A percentile compares a stretch with the other conserved stretches of the same genome.
Conservation (phyloP, 2,113 vertebrate species). For the Neogobius melanostomus region DNA sequence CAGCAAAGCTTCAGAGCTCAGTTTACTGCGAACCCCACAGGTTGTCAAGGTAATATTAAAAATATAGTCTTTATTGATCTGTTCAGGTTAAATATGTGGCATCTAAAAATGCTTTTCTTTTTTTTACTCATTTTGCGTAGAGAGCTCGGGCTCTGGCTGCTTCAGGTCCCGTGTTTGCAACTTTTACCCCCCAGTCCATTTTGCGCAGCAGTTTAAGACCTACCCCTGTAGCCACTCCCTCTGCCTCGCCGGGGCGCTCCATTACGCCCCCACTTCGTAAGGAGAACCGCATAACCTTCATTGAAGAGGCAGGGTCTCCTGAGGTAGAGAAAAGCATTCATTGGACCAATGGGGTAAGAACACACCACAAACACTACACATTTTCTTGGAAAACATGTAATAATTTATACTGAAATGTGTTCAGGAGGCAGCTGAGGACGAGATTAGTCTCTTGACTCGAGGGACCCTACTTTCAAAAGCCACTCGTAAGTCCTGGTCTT, state of each 20-base stretch:
- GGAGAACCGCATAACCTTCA: slow-evolving; percentile 88
- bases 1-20: slow-evolving; percentile 81
- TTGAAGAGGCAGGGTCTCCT: slow-evolving; percentile 74
- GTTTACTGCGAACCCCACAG: slow-evolving; percentile 87
- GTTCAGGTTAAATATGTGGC: neutral
- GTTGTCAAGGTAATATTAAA: slow-evolving; percentile 85
- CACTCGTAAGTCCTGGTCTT: slow-evolving; percentile 53
- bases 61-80: neutral
- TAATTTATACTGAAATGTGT: slow-evolving; percentile 19
- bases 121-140: slow-evolving; percentile 57
- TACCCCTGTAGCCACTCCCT: slow-evolving; percentile 86
- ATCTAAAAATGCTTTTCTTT: neutral
- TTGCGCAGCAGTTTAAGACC: slow-evolving; percentile 87
- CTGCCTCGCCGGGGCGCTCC: slow-evolving; percentile 86
- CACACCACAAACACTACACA: neutral
- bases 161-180: slow-evolving; percentile 80
- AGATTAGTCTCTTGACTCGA: slow-evolving; percentile 60
- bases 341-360: slow-evolving; percentile 78
- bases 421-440: slow-evolving; percentile 69
- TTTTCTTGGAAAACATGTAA: neutral
- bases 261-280: slow-evolving; percentile 86
- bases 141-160: slow-evolving; percentile 86
- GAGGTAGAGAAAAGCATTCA: slow-evolving; percentile 52
- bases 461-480: slow-evolving; percentile 49
- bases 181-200: slow-evolving; percentile 91